Conservation (phyloP, 2,797 vertebrate species). For the Melanotaenia parkinsoni region DNA sequence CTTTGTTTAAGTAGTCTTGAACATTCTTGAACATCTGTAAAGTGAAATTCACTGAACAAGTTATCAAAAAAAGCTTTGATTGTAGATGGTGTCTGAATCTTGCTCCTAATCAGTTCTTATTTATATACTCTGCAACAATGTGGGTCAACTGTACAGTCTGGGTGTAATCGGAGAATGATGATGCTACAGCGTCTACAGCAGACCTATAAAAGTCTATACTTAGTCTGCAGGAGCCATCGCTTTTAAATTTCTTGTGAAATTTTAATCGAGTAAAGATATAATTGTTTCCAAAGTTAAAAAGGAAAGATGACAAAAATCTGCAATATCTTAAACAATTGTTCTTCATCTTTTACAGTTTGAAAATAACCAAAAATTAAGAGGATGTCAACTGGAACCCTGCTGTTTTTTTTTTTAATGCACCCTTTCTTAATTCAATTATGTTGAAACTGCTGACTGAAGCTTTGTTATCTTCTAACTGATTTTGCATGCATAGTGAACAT, state of each 20-base stretch:
- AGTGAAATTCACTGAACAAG: background rate
- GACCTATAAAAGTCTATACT: background rate
- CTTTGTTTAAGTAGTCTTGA: background rate
- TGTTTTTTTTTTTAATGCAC: no score
- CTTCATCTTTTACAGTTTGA: no score
- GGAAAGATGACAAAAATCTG: background rate
- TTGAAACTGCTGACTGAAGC: no score
- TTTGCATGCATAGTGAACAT: no score
- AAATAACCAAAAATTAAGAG: no score
- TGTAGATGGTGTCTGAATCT: background rate
- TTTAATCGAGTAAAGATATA: background rate
- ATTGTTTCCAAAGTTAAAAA: background rate
- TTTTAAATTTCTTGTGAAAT: background rate
- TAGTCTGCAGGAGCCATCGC: background rate
- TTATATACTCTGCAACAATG: constrained; percentile 1
- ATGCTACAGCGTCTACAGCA: background rate
- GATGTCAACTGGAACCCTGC: no score
- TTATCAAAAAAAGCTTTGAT: background rate
- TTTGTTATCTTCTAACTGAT: no score
- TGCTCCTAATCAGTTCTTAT: constrained; percentile 1
- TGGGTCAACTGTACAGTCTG: constrained; percentile 8
- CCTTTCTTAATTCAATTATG: no score
- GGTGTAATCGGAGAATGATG: background rate
- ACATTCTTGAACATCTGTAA: no score
- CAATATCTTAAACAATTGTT: no score